A percentile compares a stretch with the other conserved stretches of the same genome.
Evolutionary conservation across 1,140 invertebrate genomes (phyloP).

Genomic region (Aricia agestis): DNA sequence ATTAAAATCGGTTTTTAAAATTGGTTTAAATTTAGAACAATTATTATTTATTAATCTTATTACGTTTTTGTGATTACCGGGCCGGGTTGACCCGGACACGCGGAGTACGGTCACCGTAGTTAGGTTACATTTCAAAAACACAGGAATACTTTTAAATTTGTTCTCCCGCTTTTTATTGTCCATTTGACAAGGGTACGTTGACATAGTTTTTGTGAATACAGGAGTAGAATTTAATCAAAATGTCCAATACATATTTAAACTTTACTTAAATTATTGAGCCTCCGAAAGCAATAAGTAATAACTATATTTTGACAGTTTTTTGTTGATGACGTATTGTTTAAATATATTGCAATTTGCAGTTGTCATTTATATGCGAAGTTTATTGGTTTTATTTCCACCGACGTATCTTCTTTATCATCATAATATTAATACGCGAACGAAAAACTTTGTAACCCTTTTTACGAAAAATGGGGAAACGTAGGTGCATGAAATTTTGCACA

Average conservation of each 20-base stretch:
- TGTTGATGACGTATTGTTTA: too few relatives aligned
- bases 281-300: neutral
- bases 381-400: too few relatives aligned
- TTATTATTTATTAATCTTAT: too few relatives aligned
- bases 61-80: neutral
- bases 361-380: neutral
- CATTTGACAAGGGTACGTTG: slow-evolving; percentile 13
- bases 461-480: too few relatives aligned
- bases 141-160: slow-evolving; percentile 15
- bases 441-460: too few relatives aligned
- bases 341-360: neutral
- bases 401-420: too few relatives aligned
- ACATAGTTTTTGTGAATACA: slow-evolving; percentile 7
- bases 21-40: too few relatives aligned
- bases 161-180: slow-evolving; percentile 9
- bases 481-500: too few relatives aligned
- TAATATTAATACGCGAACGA: too few relatives aligned
- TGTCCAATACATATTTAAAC: slow-evolving; percentile 15
- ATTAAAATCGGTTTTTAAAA: too few relatives aligned
- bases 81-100: neutral
- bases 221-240: slow-evolving; percentile 11
- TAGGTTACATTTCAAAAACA: slow-evolving; percentile 1
- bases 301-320: neutral
- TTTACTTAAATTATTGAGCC: neutral
- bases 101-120: neutral